These are phyloP conservation scores for Apistogramma diplotaenia DNA, from an alignment of 2,113 vertebrate genomes.

Conservation along the genomic window DNA sequence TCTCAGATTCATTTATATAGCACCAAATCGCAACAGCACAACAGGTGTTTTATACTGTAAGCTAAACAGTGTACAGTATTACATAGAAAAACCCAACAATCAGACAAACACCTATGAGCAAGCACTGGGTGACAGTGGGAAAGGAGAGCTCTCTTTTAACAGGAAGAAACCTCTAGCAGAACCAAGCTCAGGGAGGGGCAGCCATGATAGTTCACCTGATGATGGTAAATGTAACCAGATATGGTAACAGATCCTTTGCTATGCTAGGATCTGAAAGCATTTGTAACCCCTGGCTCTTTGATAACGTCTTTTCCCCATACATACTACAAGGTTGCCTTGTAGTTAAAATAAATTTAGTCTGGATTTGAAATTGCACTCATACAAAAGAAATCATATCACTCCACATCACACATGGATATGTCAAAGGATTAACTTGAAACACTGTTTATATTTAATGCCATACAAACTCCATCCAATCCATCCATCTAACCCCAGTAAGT, in stretches of 20 bases:
- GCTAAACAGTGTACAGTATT: no score
- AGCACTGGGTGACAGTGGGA: not conserved
- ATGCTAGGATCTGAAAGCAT: not conserved
- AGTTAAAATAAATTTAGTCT: not conserved
- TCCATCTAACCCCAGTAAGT: no score
- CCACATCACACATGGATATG: not conserved
- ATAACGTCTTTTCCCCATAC: not conserved
- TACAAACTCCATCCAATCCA: no score
- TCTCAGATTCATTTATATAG: no score
- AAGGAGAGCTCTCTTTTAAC: not conserved
- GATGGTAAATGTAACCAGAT: not conserved
- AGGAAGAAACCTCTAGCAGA: not conserved
- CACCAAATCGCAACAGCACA: no score
- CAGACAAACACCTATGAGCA: not conserved
- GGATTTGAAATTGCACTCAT: not conserved
- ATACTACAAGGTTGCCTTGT: not conserved
- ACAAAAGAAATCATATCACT: not conserved
- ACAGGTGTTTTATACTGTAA: no score
- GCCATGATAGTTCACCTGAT: not conserved
- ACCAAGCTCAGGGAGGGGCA: not conserved
- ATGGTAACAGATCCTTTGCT: not conserved
- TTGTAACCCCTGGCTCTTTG: not conserved
- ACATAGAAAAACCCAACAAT: not conserved
- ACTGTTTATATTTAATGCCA: not conserved
- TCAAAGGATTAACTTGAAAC: not conserved